Conservation (phyloP, 2,797 vertebrate species). For the Neomorphus geoffroyi region DNA sequence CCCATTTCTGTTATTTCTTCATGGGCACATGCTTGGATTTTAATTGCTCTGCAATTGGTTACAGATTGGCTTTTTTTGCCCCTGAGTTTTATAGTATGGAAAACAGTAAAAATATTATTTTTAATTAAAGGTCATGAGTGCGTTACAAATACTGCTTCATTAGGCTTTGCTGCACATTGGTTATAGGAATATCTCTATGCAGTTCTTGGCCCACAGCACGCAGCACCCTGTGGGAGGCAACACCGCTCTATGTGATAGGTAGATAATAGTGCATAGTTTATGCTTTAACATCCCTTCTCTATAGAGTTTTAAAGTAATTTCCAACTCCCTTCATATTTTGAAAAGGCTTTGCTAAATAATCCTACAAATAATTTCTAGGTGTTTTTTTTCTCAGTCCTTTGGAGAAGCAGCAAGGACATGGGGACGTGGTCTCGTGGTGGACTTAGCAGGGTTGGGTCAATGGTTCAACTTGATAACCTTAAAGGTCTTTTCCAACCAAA, state of each 20-base stretch:
- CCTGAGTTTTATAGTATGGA: not conserved
- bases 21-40: not conserved
- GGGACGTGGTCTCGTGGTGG: no score
- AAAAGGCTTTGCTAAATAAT: not conserved
- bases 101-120: constrained; percentile 6
- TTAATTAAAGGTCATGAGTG: not conserved
- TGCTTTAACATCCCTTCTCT: not conserved
- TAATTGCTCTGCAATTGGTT: not conserved
- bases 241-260: not conserved
- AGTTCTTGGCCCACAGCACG: not conserved
- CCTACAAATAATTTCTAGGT: not conserved
- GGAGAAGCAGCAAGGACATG: not conserved
- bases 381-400: not conserved
- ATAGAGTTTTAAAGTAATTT: not conserved
- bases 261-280: not conserved
- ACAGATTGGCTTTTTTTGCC: not conserved
- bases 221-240: not conserved
- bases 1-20: not conserved
- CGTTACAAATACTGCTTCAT: not conserved
- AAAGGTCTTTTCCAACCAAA: no score
- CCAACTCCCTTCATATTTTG: not conserved
- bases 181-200: not conserved
- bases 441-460: no score
- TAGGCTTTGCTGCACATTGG: not conserved
- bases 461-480: no score